Evolutionary conservation across 2,113 vertebrate genomes (phyloP).

Genomic region (Porphyrio hochstetteri): DNA sequence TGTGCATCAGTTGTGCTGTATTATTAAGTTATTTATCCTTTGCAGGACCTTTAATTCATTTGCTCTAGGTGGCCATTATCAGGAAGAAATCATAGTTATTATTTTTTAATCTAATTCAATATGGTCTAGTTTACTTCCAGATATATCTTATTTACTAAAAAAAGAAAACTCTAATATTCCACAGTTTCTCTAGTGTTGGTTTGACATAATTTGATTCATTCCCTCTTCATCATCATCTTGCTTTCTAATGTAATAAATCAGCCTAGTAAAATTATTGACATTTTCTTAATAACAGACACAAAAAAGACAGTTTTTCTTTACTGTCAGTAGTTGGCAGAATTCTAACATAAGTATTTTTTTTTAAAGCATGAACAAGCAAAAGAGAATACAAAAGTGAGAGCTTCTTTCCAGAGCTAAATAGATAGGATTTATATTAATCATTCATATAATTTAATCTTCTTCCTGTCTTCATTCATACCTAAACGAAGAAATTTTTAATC

Average conservation of each 20-base stretch:
- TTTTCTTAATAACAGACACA: background rate
- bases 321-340: background rate
- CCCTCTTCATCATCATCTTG: background rate
- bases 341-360: background rate
- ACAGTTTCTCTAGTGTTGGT: background rate
- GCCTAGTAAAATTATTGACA: slow-evolving; percentile 26
- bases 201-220: slow-evolving; percentile 30
- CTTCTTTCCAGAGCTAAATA: background rate
- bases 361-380: background rate
- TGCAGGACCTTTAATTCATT: background rate
- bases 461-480: background rate
- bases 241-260: slow-evolving; percentile 31
- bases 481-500: background rate
- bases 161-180: background rate
- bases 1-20: background rate
- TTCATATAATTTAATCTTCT: background rate
- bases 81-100: background rate
- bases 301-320: background rate
- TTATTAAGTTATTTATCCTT: background rate
- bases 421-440: background rate
- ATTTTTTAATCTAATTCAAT: background rate
- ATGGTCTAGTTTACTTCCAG: background rate
- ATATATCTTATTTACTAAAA: background rate
- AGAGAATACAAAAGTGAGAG: background rate
- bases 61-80: background rate